Conservation (phyloP, 2,797 vertebrate species). For the Diplodus puntazzo region DNA sequence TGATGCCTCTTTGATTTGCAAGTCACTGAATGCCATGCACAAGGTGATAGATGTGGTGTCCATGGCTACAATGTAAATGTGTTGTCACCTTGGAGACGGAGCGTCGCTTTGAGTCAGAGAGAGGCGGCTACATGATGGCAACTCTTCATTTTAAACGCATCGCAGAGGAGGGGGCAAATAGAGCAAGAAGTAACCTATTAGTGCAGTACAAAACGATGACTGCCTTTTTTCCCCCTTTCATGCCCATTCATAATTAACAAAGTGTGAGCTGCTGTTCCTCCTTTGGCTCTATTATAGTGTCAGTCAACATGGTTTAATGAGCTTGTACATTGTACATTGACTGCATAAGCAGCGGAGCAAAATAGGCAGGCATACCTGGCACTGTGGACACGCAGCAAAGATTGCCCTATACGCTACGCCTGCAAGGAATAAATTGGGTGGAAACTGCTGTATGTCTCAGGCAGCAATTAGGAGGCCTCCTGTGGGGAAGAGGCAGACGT, state of each 20-base stretch:
- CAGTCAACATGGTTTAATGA: constrained; percentile 57
- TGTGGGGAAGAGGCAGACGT: constrained; percentile 70
- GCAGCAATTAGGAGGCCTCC: constrained; percentile 76
- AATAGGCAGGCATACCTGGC: constrained; percentile 49
- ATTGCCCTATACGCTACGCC: constrained; percentile 34
- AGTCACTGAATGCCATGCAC: constrained; percentile 60
- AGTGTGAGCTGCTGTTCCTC: neutral
- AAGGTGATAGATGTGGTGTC: constrained; percentile 75
- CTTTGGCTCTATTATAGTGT: constrained; percentile 37
- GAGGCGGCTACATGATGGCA: constrained; percentile 58
- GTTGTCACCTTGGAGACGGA: constrained; percentile 82
- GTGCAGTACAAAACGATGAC: neutral
- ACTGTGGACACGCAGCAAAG: constrained; percentile 36
- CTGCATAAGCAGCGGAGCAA: constrained; percentile 52
- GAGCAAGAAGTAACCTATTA: constrained; percentile 24
- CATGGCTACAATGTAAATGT: constrained; percentile 81
- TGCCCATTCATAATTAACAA: constrained; percentile 42
- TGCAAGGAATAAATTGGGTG: constrained; percentile 74
- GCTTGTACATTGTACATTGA: constrained; percentile 44
- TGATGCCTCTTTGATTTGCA: constrained; percentile 64
- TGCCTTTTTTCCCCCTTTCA: neutral
- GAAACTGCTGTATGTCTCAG: constrained; percentile 77
- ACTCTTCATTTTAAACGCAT: constrained; percentile 55
- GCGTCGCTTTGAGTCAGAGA: constrained; percentile 65
- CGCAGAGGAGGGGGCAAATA: constrained; percentile 14